Base-by-base conservation (phyloP, 2,797 vertebrate genomes). In the Notoglanidium macrostoma region DNA sequence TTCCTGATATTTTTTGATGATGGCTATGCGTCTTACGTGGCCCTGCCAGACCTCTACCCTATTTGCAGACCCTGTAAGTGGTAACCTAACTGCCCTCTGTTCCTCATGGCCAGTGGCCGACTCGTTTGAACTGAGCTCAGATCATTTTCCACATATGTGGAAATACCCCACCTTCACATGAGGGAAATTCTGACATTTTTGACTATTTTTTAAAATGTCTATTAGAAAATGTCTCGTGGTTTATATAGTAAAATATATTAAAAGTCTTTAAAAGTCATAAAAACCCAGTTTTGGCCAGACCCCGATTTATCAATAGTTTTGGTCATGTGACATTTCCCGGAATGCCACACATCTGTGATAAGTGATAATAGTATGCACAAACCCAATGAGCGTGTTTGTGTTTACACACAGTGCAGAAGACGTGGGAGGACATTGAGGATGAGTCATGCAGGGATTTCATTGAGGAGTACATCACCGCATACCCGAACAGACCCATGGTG, bases 401-500 rank as follows among this genome's bases (percentile, higher is more conserved):
- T 76, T 23, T 77, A 17, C n/a, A 3, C 84, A 29, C 92, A 99
- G 98, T 99, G 86, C 95, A 95, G 65, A 97, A 96, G 76, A 96
- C 96, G 0, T 99, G 98, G 98, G 98, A 99, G 49, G 98, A 99
- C 92, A 99, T 99, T 3, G 98, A 99, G 90, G 98, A 99, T 0
- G 93, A 96, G 14, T 99, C 98, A 0, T 99, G 98, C 78, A 95
- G 96, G 11, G 98, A 99, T 92, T 99, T 99, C 90, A 98, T 99
- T 0, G 97, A 98, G 92, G 98, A 99, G 80, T 99, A 99, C 91
- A 97, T 99, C 93, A 98, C 97, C 0, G 97, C 98, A 0, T 99
- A 99, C 90, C 98, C 98, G 74, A 99, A 98, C 95, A 94, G 98
- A 1, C 98, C 98, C n/a, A 99, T 99, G 98, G 98, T 99, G n/a